Evolutionary conservation across 2,888 invertebrate species (phyloP), one percentile per base, ranked within the genome.

Genomic region (Taenaris catops): DNA sequence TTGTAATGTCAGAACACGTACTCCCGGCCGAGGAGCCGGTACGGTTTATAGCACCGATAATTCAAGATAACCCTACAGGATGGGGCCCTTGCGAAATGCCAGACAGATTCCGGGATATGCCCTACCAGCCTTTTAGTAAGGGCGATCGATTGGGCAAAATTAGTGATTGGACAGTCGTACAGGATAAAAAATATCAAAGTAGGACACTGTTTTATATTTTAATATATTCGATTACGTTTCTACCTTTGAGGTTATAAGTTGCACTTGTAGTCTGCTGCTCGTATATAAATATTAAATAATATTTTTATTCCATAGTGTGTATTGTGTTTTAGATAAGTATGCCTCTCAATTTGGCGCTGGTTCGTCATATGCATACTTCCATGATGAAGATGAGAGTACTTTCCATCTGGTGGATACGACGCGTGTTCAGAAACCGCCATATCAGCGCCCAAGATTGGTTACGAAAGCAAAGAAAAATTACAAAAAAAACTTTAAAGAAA

Each of bases 41-140:
- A 47, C 90, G 91, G 60, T 95, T 95, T 58, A 74, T 88, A 44
- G 90, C 93, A 4, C 94, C 94, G 0, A 74, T 91, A 35, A 93
- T 95, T 58, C 94, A 94, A 65, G 93, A 94, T 56, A 95, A 97
- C 75, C 92, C 94, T 1, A 91, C 91, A 49, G 99, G 99, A 68
- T 99, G 99, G 99, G 99, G 99, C 6, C 99, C 99, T 24, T 95
- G 94, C 80, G 95, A 95, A 73, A 89, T 97, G 78, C 96, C 97
- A 33, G 96, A 96, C 41, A 95, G 96, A 63, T 98, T 96, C 78
- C 93, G 94, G 64, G 96, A 97, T 78, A 96, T 98, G 92, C 99
- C 99, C 4, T 99, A 99, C 81, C 99, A 99, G 83, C 98, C 98
- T 20, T 99, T 98, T 76, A 97, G 98, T 53, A 99, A 99, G 87